phyloP scores from a whole-genome alignment of 2,797 vertebrate genomes.

The Thalassophryne amazonica region DNA sequence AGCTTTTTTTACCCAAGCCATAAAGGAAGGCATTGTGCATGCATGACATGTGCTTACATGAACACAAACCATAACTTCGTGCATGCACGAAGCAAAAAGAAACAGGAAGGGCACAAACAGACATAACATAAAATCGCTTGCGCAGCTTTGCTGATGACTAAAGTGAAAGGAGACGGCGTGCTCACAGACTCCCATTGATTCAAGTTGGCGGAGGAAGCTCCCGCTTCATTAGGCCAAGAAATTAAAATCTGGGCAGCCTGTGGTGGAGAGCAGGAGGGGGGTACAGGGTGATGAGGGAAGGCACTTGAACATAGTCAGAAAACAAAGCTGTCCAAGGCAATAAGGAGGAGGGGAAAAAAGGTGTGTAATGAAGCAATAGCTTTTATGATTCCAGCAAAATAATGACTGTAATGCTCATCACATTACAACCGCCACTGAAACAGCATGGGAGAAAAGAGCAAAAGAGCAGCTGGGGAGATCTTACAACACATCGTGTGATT shows the following conservation, averaged over 20 bases:
- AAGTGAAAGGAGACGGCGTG: constrained; percentile 30
- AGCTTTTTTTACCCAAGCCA: constrained; percentile 42
- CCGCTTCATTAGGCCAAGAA: constrained; percentile 83
- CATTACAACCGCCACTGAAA: constrained; percentile 18
- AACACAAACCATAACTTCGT: neutral
- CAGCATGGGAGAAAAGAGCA: constrained; percentile 8
- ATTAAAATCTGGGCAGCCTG: constrained; percentile 75
- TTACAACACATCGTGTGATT: neutral
- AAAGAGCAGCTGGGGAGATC: neutral
- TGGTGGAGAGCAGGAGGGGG: constrained; percentile 26
- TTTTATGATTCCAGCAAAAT: constrained; percentile 33
- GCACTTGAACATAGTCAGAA: constrained; percentile 32
- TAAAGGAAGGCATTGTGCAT: neutral
- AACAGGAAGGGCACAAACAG: constrained; percentile 4
- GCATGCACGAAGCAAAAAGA: neutral
- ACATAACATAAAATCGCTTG: constrained; percentile 25
- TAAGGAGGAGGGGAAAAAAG: neutral
- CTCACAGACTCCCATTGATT: constrained; percentile 63
- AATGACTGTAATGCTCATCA: constrained; percentile 31
- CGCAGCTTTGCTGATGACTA: constrained; percentile 45
- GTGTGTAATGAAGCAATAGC: constrained; percentile 34
- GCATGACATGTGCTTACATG: neutral
- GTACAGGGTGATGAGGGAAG: constrained; percentile 29
- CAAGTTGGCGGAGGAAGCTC: constrained; percentile 46
- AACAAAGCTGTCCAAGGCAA: constrained; percentile 29